Percentiles rank a stretch among this genome's conserved stretches.
Conservation (phyloP, 2,888 invertebrate species). For the Portevinia maculata region DNA sequence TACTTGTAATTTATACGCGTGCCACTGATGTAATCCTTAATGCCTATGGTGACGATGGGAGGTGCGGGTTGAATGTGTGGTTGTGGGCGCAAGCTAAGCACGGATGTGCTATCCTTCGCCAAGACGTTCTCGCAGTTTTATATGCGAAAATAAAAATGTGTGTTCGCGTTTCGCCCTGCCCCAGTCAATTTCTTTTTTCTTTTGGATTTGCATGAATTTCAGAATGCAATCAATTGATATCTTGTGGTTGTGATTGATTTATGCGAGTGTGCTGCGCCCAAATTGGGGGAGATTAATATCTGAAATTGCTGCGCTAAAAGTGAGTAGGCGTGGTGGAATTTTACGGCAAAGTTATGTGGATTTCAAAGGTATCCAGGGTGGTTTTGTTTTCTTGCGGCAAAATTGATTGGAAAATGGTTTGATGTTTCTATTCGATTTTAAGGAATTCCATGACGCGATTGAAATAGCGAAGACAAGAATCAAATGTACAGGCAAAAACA, state of each 20-base stretch:
- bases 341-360: conserved; percentile 5
- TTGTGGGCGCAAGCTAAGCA: conserved; percentile 5
- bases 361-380: not conserved
- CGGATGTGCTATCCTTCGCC: conserved; percentile 38
- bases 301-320: conserved; percentile 68
- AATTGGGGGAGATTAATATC: conserved; percentile 65
- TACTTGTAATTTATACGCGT: conserved; percentile 73
- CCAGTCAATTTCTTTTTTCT: conserved; percentile 3
- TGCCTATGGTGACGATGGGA: conserved; percentile 57
- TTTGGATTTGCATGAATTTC: conserved; percentile 57
- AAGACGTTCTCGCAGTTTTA: conserved; percentile 46
- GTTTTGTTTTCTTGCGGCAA: not conserved
- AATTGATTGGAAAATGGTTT: too few species aligned
- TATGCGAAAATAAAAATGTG: conserved; percentile 70
- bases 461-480: too few species aligned
- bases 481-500: too few species aligned
- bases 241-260: conserved; percentile 71
- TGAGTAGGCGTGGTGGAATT: conserved; percentile 59
- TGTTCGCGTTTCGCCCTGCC: conserved; percentile 34
- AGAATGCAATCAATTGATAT: conserved; percentile 72
- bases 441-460: too few species aligned
- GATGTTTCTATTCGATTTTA: too few species aligned
- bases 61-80: not conserved
- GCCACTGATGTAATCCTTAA: conserved; percentile 73
- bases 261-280: conserved; percentile 45